A percentile compares a stretch with the other conserved stretches of the same genome.
These are phyloP conservation scores for Panthera uncia DNA, from an alignment of 2,113 vertebrate species.

Conservation along the genomic window DNA sequence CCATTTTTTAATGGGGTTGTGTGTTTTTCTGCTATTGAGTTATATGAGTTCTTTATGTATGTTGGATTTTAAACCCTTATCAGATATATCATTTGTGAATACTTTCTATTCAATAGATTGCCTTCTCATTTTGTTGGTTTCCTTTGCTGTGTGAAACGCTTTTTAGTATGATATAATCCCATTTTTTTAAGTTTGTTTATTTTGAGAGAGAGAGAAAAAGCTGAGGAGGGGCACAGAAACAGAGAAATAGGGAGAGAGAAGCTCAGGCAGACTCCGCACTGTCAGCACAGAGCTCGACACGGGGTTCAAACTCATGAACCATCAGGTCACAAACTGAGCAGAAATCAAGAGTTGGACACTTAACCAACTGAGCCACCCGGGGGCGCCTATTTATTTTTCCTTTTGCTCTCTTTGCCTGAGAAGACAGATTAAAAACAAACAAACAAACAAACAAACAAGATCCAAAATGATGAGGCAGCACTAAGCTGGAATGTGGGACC, in stretches of 20 bases:
- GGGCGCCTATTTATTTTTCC: not conserved
- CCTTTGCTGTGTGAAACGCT: not conserved
- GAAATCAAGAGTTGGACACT: too few relatives aligned
- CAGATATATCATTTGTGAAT: not conserved
- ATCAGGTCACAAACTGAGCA: too few relatives aligned
- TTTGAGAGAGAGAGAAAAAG: too few relatives aligned
- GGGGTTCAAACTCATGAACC: too few relatives aligned
- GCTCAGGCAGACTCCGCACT: too few relatives aligned
- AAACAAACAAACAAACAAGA: not conserved
- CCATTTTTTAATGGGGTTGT: not conserved
- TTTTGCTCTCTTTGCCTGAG: not conserved
- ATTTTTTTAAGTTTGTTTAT: not conserved
- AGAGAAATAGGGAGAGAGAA: too few relatives aligned
- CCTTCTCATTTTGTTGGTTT: not conserved
- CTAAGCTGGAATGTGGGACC: not conserved
- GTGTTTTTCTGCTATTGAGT: not conserved
- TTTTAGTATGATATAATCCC: not conserved
- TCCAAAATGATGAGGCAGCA: not conserved
- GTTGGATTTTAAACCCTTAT: not conserved
- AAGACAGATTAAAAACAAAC: not conserved
- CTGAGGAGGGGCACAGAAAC: too few relatives aligned
- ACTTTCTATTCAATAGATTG: not conserved
- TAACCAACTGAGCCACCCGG: too few relatives aligned
- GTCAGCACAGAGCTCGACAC: too few relatives aligned
- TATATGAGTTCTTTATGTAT: not conserved